Conservation (phyloP, 2,888 invertebrate species). For the Cosmia trapezina region DNA sequence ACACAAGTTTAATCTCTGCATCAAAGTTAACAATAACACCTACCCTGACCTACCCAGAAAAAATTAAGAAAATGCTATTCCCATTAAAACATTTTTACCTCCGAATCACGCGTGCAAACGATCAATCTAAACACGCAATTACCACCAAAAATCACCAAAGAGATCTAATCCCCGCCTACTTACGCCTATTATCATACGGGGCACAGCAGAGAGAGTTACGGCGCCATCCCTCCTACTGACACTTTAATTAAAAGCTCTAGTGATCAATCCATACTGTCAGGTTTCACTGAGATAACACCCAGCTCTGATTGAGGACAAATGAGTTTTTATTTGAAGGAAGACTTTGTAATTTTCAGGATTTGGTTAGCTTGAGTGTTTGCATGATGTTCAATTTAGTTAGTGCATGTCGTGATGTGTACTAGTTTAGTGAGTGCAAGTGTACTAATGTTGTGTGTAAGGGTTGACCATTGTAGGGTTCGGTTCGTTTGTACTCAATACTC, state of each 20-base stretch:
- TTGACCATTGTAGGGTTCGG: no score
- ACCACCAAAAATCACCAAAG: slow-evolving; percentile 1
- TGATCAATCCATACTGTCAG: slow-evolving; percentile 56
- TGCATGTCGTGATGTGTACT: no score
- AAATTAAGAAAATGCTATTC: not conserved
- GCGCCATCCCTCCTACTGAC: slow-evolving; percentile 52
- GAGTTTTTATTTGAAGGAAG: slow-evolving; percentile 34
- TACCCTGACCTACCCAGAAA: not conserved
- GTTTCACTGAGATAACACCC: slow-evolving; percentile 41
- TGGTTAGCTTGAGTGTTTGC: not conserved
- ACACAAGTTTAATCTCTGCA: no score
- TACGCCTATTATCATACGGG: slow-evolving; percentile 61
- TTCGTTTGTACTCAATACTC: no score
- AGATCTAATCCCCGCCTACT: slow-evolving; percentile 31
- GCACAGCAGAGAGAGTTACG: slow-evolving; percentile 58
- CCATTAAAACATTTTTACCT: not conserved
- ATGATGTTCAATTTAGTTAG: not conserved
- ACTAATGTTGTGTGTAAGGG: not conserved
- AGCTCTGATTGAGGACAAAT: slow-evolving; percentile 47
- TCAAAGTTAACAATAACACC: not conserved
- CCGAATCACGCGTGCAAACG: not conserved
- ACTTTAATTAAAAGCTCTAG: slow-evolving; percentile 63
- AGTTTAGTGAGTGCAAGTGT: not conserved
- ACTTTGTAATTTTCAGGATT: slow-evolving; percentile 19
- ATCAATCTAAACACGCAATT: slow-evolving; percentile 19